Evolutionary conservation across 2,113 vertebrate genomes (phyloP).

Genomic region (Terrapene triunguis): DNA sequence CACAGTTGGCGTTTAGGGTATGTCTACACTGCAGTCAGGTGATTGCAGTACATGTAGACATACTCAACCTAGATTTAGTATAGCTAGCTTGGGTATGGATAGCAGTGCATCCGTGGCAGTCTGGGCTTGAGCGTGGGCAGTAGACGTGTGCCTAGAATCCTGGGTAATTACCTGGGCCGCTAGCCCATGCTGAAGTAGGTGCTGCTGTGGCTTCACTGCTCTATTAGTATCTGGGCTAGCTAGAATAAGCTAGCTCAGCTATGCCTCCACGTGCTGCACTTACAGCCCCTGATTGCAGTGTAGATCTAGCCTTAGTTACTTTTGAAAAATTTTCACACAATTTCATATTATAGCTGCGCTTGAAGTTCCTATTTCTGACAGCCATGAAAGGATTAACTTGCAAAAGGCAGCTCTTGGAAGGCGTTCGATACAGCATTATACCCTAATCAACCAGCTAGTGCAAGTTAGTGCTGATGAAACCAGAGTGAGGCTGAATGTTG

Average conservation of each 20-base stretch:
- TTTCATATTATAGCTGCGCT: not conserved
- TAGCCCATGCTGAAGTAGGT: too few species aligned
- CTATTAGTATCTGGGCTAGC: not conserved
- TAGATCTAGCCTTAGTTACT: not conserved
- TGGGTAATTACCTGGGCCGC: not conserved
- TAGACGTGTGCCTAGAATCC: too few species aligned
- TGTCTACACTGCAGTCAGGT: not conserved
- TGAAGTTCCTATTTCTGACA: not conserved
- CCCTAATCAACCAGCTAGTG: not conserved
- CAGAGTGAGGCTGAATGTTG: rapidly evolving
- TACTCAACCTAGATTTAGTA: not conserved
- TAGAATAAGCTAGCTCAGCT: not conserved
- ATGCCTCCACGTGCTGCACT: not conserved
- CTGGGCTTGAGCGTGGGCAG: too few species aligned
- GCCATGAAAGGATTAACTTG: not conserved
- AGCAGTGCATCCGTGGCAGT: not conserved
- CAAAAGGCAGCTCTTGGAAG: not conserved
- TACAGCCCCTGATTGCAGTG: not conserved
- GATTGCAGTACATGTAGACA: not conserved
- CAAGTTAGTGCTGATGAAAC: not conserved
- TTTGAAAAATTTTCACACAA: not conserved
- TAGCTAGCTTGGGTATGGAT: not conserved
- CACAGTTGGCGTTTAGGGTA: not conserved
- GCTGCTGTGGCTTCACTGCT: not conserved
- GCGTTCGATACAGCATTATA: not conserved